Evolutionary conservation across 2,888 invertebrate genomes (phyloP).

Genomic region (Epicampocera succincta): DNA sequence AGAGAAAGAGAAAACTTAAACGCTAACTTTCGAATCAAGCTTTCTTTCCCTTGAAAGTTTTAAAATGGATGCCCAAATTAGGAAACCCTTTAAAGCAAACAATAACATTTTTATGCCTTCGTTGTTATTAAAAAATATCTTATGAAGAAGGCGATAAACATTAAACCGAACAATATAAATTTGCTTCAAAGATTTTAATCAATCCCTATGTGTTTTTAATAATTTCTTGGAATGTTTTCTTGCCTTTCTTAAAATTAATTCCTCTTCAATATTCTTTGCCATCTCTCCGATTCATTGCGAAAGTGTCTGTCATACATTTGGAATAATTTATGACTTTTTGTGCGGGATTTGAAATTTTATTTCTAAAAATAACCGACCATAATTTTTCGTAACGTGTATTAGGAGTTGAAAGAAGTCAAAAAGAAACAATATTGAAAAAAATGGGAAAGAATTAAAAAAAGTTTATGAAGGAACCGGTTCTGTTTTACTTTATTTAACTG

Average conservation of each 20-base stretch:
- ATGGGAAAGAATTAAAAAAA: conserved; percentile 20
- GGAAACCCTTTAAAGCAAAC: neutral
- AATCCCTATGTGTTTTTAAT: conserved; percentile 35
- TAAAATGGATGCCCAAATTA: too few relatives aligned
- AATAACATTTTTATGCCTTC: neutral
- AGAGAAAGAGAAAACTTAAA: too few relatives aligned
- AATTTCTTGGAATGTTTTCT: conserved; percentile 44
- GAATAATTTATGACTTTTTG: conserved; percentile 52
- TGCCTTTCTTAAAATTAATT: conserved; percentile 11
- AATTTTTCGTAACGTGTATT: conserved; percentile 61
- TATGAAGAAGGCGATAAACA: neutral
- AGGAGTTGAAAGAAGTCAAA: conserved; percentile 12
- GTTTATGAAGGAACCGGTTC: conserved; percentile 50
- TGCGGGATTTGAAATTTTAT: conserved; percentile 28
- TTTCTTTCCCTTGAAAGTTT: too few relatives aligned
- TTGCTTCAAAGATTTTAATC: conserved; percentile 30
- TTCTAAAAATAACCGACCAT: conserved; percentile 53
- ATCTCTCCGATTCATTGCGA: conserved; percentile 26
- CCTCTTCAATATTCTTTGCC: conserved; percentile 34
- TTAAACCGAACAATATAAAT: conserved; percentile 8
- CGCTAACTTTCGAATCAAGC: too few relatives aligned
- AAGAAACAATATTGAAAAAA: conserved; percentile 23
- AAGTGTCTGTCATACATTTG: conserved; percentile 35
- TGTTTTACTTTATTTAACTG: conserved; percentile 49
- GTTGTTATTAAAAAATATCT: neutral